Evolutionary conservation across 1,140 invertebrate species (phyloP), one percentile per base, ranked within the genome.

Genomic region (Macrostomum lignano): DNA sequence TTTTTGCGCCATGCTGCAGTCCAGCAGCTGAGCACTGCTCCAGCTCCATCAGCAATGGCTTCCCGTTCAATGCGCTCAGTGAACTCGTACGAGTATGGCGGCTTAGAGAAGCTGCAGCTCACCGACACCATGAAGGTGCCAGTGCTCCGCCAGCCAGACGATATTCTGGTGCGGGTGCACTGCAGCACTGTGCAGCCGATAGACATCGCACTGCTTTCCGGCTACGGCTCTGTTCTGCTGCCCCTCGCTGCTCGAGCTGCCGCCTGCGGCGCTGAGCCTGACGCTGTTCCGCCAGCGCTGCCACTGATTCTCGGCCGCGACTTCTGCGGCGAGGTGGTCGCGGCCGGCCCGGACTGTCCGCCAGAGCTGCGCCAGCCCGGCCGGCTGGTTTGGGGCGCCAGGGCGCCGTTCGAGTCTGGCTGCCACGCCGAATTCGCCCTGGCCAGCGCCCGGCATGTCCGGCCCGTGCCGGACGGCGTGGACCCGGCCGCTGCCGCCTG

Each of bases 111-210:
- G 26, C 26, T 53, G 14, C 44, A 31, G 2, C 35, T 46, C 11
- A 44, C 42, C 0, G 23, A 33, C 10, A 38, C 42, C 21, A 40
- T 40, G 1, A 31, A 40, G 13, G 35, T 71, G 22, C 75, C 76
- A 1, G 44, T 67, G 9, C 66, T 82, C 15, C 53, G 55, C 17
- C 62, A 56, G 25, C 69, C 76, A 1, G 59, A 65, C 38, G 70
- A 84, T 38, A 57, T 86, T 14, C 51, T 86, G 3, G 64, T 91
- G 7, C 62, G 71, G 51, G 68, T 91, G 19, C 57, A 68, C 44
- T 70, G 77, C 14, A 64, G 77, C 2, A 74, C 76, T 29, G 62
- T 94, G 1, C 93, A 93, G 62, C 77, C 79, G 1, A 71, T 93
- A 38, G 84, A 94, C 58, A 52, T 77, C 7, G 63, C 65, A 28